A percentile compares a stretch with the other conserved stretches of the same genome.
Conservation (phyloP, 2,888 invertebrate genomes). For the Rhimphoctona megacephalus region DNA sequence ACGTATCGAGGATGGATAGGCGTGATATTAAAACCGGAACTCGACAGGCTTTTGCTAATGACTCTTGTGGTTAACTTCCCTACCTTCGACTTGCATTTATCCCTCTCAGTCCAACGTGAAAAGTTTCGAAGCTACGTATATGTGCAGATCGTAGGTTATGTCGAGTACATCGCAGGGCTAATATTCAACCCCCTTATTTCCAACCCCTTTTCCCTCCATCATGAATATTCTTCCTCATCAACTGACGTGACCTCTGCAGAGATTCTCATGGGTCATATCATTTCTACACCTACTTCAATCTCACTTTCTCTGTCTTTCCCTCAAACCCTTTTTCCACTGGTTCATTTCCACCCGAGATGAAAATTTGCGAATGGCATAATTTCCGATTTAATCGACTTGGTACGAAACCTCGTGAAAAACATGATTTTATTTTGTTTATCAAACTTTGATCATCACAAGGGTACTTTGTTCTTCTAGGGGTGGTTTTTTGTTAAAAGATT, state of each 20-base stretch:
- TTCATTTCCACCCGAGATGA: slow-evolving; percentile 9
- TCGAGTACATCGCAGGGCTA: slow-evolving; percentile 13
- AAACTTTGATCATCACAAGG: not conserved
- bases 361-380: not conserved
- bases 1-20: slow-evolving; percentile 35
- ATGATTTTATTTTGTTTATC: not conserved
- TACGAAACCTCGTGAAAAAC: not conserved
- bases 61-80: slow-evolving; percentile 59
- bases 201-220: slow-evolving; percentile 26
- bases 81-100: slow-evolving; percentile 36
- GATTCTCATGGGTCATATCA: slow-evolving; percentile 48
- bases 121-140: slow-evolving; percentile 34
- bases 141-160: not conserved
- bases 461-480: too few relatives aligned
- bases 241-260: slow-evolving; percentile 41
- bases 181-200: slow-evolving; percentile 1
- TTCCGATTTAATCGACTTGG: slow-evolving; percentile 11
- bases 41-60: slow-evolving; percentile 60
- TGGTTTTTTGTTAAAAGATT: not conserved
- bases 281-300: slow-evolving; percentile 29
- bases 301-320: not conserved
- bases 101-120: slow-evolving; percentile 20
- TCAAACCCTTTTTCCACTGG: slow-evolving; percentile 5
- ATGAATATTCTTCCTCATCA: slow-evolving; percentile 62
- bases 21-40: slow-evolving; percentile 63